Percentiles rank a stretch among this genome's conserved stretches.
These are phyloP conservation scores for Hiodon alosoides DNA, from an alignment of 2,113 vertebrate genomes.

Conservation along the genomic window DNA sequence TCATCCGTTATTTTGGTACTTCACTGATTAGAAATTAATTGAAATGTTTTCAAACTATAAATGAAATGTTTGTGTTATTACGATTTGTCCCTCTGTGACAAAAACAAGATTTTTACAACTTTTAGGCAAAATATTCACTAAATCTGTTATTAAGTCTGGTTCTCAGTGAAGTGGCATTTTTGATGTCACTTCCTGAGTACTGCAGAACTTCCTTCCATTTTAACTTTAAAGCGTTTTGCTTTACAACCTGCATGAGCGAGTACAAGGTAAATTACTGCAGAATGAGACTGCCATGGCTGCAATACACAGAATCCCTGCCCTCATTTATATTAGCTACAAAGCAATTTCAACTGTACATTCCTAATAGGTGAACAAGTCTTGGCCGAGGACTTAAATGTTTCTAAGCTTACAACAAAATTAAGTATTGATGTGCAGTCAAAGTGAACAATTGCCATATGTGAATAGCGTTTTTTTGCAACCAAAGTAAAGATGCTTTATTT, in stretches of 20 bases:
- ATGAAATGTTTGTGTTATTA: no score
- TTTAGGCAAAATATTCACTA: no score
- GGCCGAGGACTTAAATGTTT: conserved; percentile 52
- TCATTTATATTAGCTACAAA: conserved; percentile 58
- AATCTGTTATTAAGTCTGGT: no score
- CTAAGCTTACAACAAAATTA: conserved; percentile 51
- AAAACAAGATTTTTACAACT: no score
- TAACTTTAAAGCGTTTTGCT: neutral
- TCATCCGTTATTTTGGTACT: no score
- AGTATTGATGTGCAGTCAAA: conserved; percentile 47
- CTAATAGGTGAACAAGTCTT: conserved; percentile 61
- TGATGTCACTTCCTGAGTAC: no score
- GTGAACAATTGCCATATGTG: conserved; percentile 51
- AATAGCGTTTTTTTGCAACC: conserved; percentile 46
- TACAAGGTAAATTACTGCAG: conserved; percentile 17
- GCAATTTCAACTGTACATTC: conserved; percentile 66
- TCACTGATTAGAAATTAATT: no score
- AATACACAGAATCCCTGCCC: conserved; percentile 34
- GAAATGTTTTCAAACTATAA: no score
- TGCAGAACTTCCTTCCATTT: neutral
- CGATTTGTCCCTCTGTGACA: no score
- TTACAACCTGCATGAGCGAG: neutral
- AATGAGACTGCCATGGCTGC: conserved; percentile 40
- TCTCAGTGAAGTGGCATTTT: no score
- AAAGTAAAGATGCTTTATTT: conserved; percentile 55